Base-by-base conservation (phyloP, 2,113 vertebrate genomes). In the Vombatus ursinus region DNA sequence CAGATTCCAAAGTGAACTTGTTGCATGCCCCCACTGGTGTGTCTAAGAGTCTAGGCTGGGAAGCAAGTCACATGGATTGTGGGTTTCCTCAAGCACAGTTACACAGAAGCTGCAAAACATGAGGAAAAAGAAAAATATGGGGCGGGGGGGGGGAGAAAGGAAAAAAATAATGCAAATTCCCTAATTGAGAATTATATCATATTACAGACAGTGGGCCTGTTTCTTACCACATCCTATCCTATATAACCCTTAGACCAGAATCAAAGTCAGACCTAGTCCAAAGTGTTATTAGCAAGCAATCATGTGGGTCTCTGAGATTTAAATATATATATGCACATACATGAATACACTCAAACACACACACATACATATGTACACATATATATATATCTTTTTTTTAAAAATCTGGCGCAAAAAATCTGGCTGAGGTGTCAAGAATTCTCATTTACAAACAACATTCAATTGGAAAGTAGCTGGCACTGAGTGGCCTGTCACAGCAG, bases 401-500 rank as follows among this genome's bases (percentile, higher is more conserved):
- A 92, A 97, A 96, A 96, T 93, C 89, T 77, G 91, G 90, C 91
- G 77, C 96, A 97, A 96, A 53, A n/a, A 2, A 48, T 90, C 91
- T 93, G 93, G 68, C 96, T 95, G 19, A 93, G 52, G 90, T 95
- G 94, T 96, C 94, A 95, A 94, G 92, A 92, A 92, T 94, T 94
- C 90, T 95, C 92, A 53, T 92, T 91, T 96, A 92, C 95, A 84
- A 84, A 23, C n/a, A 68, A 10, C 92, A 68, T 90, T 96, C 92
- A 77, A 90, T 95, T 93, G 93, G 89, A 95, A 93, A 97, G 89
- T 94, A 96, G 94, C 92, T 95, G 96, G 95, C 61, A 94, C 93
- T 54, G 47, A 68, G 57, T 0, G n/a, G 96, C 93, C 94, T 94
- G 98, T 22, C 48, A 61, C 94, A 96, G 97, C 97, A 98, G 95